phyloP scores from a whole-genome alignment of 2,113 vertebrate genomes.

The Taurulus bubalis region DNA sequence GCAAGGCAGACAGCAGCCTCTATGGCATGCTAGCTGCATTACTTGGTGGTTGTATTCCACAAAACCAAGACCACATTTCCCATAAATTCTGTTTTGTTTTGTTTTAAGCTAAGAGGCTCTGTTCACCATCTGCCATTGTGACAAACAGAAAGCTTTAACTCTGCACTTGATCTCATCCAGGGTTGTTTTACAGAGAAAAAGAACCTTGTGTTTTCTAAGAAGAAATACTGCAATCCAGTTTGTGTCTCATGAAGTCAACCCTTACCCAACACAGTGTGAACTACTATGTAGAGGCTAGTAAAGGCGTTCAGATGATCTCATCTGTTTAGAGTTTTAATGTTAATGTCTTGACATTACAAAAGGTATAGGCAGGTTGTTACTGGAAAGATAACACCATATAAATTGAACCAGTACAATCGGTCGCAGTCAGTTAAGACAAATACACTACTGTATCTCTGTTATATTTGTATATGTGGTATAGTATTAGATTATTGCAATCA shows the following conservation, averaged over 20 bases:
- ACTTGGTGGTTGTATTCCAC: constrained; percentile 31
- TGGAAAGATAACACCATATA: not conserved
- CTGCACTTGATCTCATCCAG: not conserved
- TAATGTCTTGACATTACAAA: not conserved
- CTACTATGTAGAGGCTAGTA: not conserved
- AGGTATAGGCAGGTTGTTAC: not conserved
- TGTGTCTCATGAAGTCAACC: constrained; percentile 1
- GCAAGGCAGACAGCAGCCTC: not conserved
- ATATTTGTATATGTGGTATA: not conserved
- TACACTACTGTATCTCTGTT: not conserved
- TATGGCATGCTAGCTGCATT: not conserved
- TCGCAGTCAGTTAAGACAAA: not conserved
- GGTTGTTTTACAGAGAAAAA: not conserved
- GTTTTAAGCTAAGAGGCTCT: constrained; percentile 9
- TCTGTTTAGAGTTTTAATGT: not conserved
- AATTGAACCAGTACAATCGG: not conserved
- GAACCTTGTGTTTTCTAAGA: not conserved
- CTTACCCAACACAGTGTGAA: not conserved
- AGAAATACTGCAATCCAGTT: not conserved
- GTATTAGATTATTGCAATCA: not conserved
- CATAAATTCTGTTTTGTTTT: constrained; percentile 31
- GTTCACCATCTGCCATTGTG: constrained; percentile 28
- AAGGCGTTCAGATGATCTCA: not conserved
- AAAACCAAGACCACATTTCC: constrained; percentile 34
- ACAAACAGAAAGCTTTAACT: constrained; percentile 23